Conservation (phyloP, 2,888 invertebrate species). For the Kryphioiulus occultus region DNA sequence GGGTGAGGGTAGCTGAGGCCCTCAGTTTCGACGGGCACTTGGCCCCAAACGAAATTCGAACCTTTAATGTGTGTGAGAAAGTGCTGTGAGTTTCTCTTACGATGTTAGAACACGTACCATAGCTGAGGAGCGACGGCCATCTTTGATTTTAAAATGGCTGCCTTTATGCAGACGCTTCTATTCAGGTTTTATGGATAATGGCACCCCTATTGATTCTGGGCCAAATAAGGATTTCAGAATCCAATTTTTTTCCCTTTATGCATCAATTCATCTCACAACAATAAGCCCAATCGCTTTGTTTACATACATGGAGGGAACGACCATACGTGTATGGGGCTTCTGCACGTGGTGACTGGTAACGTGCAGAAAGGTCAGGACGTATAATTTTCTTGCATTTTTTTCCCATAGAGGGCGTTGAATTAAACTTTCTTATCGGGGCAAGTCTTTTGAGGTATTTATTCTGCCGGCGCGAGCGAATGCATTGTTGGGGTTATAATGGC, state of each 20-base stretch:
- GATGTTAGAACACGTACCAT: not conserved
- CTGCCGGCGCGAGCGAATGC: not conserved
- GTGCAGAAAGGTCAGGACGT: not conserved
- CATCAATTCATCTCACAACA: not conserved
- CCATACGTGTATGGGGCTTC: not conserved
- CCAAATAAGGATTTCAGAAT: not conserved
- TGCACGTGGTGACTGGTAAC: not conserved
- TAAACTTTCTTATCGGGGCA: not conserved
- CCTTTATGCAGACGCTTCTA: not conserved
- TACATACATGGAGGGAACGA: not conserved
- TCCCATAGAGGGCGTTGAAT: not conserved
- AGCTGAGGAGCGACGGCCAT: not conserved
- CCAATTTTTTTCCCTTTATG: not conserved
- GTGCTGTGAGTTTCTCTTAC: not conserved
- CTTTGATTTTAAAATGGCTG: not conserved
- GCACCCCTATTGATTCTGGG: not conserved
- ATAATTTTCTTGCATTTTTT: not conserved
- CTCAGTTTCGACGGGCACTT: not conserved
- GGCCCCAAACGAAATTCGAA: not conserved
- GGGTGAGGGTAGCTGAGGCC: not conserved
- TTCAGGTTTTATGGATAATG: not conserved
- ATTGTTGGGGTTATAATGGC: not conserved
- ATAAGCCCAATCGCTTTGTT: constrained; percentile 1
- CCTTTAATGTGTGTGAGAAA: not conserved
- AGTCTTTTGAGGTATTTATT: not conserved